phyloP scores from a whole-genome alignment of 2,888 invertebrate genomes.

The Athalia rosae region DNA sequence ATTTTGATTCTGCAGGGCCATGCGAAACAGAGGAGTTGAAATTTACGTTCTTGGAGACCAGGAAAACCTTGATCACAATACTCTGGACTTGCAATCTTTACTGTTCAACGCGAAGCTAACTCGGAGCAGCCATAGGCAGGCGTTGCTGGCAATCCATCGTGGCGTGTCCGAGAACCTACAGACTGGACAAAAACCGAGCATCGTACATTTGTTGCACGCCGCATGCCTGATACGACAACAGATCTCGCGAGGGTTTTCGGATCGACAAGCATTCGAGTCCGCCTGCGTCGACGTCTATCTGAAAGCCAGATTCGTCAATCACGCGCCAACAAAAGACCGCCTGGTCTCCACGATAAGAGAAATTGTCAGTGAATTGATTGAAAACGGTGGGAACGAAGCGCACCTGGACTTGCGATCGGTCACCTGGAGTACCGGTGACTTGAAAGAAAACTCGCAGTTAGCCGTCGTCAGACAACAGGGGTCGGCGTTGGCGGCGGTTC shows the following conservation, averaged over 20 bases:
- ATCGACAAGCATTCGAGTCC: slow-evolving; percentile 76
- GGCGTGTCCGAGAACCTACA: slow-evolving; percentile 70
- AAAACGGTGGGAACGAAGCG: slow-evolving; percentile 50
- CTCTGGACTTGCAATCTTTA: slow-evolving; percentile 76
- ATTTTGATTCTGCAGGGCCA: slow-evolving; percentile 80
- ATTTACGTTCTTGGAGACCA: slow-evolving; percentile 78
- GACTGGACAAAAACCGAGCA: slow-evolving; percentile 77
- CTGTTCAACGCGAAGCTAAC: slow-evolving; percentile 75
- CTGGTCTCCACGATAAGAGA: slow-evolving; percentile 75
- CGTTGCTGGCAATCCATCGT: slow-evolving; percentile 75
- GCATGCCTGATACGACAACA: slow-evolving; percentile 81
- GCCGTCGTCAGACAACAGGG: slow-evolving; percentile 78
- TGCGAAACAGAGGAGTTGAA: slow-evolving; percentile 98
- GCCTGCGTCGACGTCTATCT: slow-evolving; percentile 82
- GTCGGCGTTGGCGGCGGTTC: slow-evolving; percentile 61
- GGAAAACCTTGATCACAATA: slow-evolving; percentile 58
- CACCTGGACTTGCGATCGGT: slow-evolving; percentile 62
- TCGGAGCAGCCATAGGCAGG: slow-evolving; percentile 70
- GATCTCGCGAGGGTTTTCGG: slow-evolving; percentile 77
- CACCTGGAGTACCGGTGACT: slow-evolving; percentile 72
- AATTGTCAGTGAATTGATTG: slow-evolving; percentile 70
- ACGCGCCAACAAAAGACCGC: slow-evolving; percentile 72
- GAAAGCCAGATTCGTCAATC: slow-evolving; percentile 74
- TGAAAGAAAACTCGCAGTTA: slow-evolving; percentile 75
- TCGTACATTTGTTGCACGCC: slow-evolving; percentile 81